Conservation (phyloP, 2,888 invertebrate genomes). For the Camponotus fellah region DNA sequence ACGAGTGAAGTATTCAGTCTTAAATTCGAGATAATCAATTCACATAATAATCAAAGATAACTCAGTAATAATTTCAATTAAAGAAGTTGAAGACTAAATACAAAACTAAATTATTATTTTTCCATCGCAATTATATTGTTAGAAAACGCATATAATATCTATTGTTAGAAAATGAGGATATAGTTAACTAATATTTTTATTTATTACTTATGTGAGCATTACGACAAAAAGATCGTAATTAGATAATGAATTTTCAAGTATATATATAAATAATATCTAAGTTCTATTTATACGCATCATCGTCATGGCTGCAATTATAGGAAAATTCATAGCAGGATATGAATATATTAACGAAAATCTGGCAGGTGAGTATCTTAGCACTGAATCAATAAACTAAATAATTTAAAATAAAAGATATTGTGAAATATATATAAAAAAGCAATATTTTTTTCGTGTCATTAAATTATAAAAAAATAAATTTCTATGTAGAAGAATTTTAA, state of each 20-base stretch:
- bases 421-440: not conserved
- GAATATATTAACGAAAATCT: slow-evolving; percentile 80
- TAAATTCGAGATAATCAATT: not conserved
- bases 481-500: not conserved
- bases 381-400: not conserved
- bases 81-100: not conserved
- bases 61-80: not conserved
- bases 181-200: not conserved
- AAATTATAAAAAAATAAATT: slow-evolving; percentile 16
- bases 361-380: slow-evolving; percentile 75
- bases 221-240: not conserved
- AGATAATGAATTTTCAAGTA: not conserved
- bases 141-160: no score
- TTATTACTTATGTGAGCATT: not conserved
- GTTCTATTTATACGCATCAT: not conserved
- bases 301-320: slow-evolving; percentile 80
- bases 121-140: not conserved
- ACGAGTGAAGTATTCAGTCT: not conserved
- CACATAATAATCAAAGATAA: not conserved
- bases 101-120: not conserved
- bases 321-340: slow-evolving; percentile 71
- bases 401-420: not conserved
- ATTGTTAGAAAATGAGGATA: not conserved
- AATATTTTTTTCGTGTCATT: not conserved
- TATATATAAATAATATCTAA: not conserved